phyloP scores from a whole-genome alignment of 2,888 invertebrate genomes.

The Morinoia aosen region DNA sequence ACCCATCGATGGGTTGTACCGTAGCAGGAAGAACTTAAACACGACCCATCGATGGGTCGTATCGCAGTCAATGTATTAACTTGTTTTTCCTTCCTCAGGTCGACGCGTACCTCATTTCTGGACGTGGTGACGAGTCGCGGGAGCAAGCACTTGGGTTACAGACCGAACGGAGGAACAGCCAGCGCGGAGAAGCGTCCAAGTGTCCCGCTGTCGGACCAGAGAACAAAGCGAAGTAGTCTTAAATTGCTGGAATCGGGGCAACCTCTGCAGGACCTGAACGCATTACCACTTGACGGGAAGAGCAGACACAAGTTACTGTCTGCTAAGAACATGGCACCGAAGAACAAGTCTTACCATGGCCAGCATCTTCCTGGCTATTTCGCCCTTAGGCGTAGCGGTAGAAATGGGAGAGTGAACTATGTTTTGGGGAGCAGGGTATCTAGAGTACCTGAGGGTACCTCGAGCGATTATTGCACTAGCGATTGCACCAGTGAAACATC shows the following conservation, averaged over 20 bases:
- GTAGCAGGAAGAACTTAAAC: too few species aligned
- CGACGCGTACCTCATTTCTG: conserved; percentile 24
- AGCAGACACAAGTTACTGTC: background rate
- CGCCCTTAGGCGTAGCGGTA: background rate
- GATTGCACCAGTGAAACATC: background rate
- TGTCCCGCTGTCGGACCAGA: background rate
- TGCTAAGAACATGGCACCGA: background rate
- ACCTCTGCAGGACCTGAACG: background rate
- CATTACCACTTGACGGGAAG: background rate
- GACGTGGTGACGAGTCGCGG: background rate
- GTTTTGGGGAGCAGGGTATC: background rate
- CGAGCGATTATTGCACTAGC: background rate
- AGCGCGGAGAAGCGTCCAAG: background rate
- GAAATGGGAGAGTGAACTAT: background rate
- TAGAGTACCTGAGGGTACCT: background rate
- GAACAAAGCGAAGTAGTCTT: background rate
- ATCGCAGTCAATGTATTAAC: too few species aligned
- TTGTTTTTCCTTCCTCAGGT: background rate
- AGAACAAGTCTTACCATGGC: background rate
- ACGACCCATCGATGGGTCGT: too few species aligned
- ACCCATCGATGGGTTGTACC: too few species aligned
- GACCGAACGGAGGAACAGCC: background rate
- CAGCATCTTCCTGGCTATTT: background rate
- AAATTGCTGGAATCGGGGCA: background rate
- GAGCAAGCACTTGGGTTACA: background rate